phyloP scores from a whole-genome alignment of 2,113 vertebrate species.

The Anguilla japonica region DNA sequence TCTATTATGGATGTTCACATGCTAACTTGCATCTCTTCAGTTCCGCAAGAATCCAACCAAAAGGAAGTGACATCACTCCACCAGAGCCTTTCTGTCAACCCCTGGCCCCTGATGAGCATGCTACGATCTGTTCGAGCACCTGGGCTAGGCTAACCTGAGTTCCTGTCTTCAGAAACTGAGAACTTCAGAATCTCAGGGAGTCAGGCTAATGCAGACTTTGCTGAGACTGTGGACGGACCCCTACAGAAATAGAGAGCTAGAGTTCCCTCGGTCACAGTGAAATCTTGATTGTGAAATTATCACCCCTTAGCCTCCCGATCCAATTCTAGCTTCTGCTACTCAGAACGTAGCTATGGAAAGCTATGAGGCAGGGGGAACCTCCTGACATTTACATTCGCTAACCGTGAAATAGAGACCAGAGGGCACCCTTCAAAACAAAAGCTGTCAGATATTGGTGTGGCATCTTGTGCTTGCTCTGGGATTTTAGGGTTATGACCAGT shows the following conservation, averaged over 20 bases:
- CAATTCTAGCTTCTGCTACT: too few relatives aligned
- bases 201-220: too few relatives aligned
- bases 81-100: not conserved
- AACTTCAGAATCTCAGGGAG: too few relatives aligned
- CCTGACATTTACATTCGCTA: not conserved
- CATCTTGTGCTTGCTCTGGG: not conserved
- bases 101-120: not conserved
- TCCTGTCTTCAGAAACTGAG: not conserved
- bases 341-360: too few relatives aligned
- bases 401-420: not conserved
- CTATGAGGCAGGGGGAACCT: too few relatives aligned
- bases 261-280: too few relatives aligned
- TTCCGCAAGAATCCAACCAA: not conserved
- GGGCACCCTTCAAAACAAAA: not conserved
- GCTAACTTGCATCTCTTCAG: too few relatives aligned
- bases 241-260: too few relatives aligned
- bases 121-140: not conserved
- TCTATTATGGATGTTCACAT: too few relatives aligned
- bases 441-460: not conserved
- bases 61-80: not conserved
- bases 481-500: not conserved
- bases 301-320: too few relatives aligned
- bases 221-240: too few relatives aligned
- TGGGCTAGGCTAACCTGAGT: not conserved
- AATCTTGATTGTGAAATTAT: too few relatives aligned